Evolutionary conservation across 1,140 invertebrate species (phyloP).

Genomic region (Orius laevigatus): DNA sequence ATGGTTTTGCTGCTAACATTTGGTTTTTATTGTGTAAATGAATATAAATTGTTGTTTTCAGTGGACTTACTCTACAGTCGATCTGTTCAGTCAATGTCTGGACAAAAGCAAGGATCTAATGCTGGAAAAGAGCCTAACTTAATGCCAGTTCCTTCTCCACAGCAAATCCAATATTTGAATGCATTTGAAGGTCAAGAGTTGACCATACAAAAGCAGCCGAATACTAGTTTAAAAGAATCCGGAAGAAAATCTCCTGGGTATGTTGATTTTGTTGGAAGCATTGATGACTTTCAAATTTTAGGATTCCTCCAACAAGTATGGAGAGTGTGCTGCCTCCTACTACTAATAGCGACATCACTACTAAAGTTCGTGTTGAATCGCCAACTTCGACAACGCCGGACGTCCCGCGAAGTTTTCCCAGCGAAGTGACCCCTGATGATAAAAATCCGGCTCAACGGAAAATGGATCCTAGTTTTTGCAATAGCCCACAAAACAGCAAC

Average conservation of each 20-base stretch:
- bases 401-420: constrained; percentile 9
- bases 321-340: constrained; percentile 17
- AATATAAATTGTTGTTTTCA: not conserved
- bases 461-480: constrained; percentile 15
- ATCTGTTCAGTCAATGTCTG: constrained; percentile 58
- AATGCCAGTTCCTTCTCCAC: constrained; percentile 89
- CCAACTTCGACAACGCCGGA: constrained; percentile 18
- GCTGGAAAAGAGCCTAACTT: constrained; percentile 64
- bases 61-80: constrained; percentile 60
- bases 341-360: constrained; percentile 2
- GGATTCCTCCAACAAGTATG: constrained; percentile 19
- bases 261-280: constrained; percentile 24
- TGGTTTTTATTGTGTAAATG: constrained; percentile 4
- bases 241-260: constrained; percentile 42
- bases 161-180: constrained; percentile 90
- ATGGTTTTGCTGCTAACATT: not conserved
- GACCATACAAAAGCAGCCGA: constrained; percentile 91
- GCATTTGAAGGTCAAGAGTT: constrained; percentile 91
- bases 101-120: constrained; percentile 47
- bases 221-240: constrained; percentile 67
- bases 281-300: constrained; percentile 6
- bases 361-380: constrained; percentile 12
- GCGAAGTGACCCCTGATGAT: constrained; percentile 6
- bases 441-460: constrained; percentile 13
- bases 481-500: constrained; percentile 13